Percentiles rank a stretch among this genome's conserved stretches.
phyloP scores from a whole-genome alignment of 2,113 vertebrate species.

The Himantopus leucocephalus region DNA sequence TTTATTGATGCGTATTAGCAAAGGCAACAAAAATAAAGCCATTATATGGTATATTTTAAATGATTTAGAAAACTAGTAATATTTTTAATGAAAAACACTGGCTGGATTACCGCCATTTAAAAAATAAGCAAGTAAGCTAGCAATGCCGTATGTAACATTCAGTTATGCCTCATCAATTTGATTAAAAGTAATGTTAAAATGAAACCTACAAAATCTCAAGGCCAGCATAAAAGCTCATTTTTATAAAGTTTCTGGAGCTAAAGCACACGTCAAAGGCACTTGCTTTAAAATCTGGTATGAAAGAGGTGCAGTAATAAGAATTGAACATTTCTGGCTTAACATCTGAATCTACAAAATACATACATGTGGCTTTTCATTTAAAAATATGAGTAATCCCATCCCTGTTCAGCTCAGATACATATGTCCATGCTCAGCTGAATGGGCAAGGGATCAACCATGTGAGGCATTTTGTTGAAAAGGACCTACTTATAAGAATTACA shows the following conservation, averaged over 20 bases:
- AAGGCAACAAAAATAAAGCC: not conserved
- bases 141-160: not conserved
- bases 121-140: not conserved
- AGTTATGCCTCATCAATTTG: constrained; percentile 10
- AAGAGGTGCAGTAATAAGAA: not conserved
- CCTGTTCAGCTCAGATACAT: not conserved
- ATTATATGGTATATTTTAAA: not conserved
- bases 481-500: not conserved
- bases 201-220: not conserved
- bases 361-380: not conserved
- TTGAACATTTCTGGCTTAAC: not conserved
- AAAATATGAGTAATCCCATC: not conserved
- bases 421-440: not conserved
- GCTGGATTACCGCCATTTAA: not conserved
- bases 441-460: not conserved
- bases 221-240: not conserved
- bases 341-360: not conserved
- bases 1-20: not conserved
- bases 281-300: not conserved
- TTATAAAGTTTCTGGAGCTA: not conserved
- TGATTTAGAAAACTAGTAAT: not conserved
- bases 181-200: constrained; percentile 7
- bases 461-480: not conserved
- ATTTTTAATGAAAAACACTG: not conserved
- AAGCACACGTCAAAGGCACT: not conserved